Percentiles rank a stretch among this genome's conserved stretches.
Evolutionary conservation across 1,140 invertebrate genomes (phyloP).

Genomic region (Arctopsyche grandis): DNA sequence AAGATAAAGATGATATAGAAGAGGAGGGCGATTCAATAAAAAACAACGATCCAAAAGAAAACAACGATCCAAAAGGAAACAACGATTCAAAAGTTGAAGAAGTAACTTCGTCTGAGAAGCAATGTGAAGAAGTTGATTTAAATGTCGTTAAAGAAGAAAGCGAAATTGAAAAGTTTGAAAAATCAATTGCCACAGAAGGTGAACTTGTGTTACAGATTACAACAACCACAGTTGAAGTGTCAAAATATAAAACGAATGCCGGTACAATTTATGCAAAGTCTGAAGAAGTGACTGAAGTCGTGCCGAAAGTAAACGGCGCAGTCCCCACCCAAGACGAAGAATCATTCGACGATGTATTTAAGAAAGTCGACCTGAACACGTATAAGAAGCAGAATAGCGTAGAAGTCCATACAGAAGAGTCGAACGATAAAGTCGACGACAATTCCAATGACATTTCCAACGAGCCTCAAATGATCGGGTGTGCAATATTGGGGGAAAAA

Average conservation of each 20-base stretch:
- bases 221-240: neutral
- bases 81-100: neutral
- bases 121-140: neutral
- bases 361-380: conserved; percentile 45
- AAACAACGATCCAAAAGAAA: neutral
- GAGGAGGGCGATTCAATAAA: neutral
- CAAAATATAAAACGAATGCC: neutral
- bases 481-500: neutral
- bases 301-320: neutral
- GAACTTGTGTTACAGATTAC: neutral
- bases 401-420: neutral
- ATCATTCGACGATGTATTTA: conserved; percentile 22
- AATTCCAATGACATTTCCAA: neutral
- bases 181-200: neutral
- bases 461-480: neutral
- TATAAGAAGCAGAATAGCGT: conserved; percentile 48
- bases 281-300: neutral
- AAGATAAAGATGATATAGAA: conserved; percentile 45
- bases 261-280: too few species aligned
- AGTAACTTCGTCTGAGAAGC: too few species aligned
- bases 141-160: neutral
- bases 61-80: neutral
- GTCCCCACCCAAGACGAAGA: neutral
- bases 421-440: neutral
- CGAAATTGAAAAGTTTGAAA: neutral